Evolutionary conservation across 2,888 invertebrate species (phyloP).

Genomic region (Hylaea fasciaria): DNA sequence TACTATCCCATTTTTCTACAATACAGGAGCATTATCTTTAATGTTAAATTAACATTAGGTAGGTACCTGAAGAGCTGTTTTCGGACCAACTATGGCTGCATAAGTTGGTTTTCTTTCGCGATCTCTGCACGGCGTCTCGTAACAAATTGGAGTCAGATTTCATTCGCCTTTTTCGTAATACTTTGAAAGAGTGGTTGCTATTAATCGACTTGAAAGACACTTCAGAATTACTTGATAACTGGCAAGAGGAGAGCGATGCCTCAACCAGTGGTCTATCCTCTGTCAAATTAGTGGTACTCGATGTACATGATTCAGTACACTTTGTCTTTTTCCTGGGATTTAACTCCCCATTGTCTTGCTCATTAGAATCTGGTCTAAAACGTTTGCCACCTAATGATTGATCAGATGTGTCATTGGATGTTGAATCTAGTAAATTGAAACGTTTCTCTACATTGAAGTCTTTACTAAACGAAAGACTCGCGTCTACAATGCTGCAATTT

Average conservation of each 20-base stretch:
- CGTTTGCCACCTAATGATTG: constrained; percentile 61
- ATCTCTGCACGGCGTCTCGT: constrained; percentile 66
- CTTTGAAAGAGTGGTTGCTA: constrained; percentile 70
- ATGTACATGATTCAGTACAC: constrained; percentile 60
- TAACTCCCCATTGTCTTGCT: constrained; percentile 53
- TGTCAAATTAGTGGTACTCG: constrained; percentile 61
- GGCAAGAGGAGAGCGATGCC: constrained; percentile 52
- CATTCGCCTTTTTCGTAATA: constrained; percentile 68
- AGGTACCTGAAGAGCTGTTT: constrained; percentile 61
- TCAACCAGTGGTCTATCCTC: constrained; percentile 49
- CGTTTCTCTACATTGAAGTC: too few relatives aligned
- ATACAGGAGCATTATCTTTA: not conserved
- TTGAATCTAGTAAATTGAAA: constrained; percentile 56
- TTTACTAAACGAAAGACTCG: constrained; percentile 66
- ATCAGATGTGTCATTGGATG: constrained; percentile 61
- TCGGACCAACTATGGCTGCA: constrained; percentile 55
- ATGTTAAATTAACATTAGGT: too few relatives aligned
- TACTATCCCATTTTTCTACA: too few relatives aligned
- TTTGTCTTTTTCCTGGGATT: constrained; percentile 71
- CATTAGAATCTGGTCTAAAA: constrained; percentile 57
- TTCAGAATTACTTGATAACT: constrained; percentile 56
- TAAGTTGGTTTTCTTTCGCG: constrained; percentile 57
- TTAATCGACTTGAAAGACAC: constrained; percentile 73
- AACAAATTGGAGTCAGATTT: constrained; percentile 72
- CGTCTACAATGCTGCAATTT: constrained; percentile 57